Percentiles rank a stretch among this genome's conserved stretches.
Evolutionary conservation across 2,113 vertebrate species (phyloP).

Genomic region (Vulpes lagopus): DNA sequence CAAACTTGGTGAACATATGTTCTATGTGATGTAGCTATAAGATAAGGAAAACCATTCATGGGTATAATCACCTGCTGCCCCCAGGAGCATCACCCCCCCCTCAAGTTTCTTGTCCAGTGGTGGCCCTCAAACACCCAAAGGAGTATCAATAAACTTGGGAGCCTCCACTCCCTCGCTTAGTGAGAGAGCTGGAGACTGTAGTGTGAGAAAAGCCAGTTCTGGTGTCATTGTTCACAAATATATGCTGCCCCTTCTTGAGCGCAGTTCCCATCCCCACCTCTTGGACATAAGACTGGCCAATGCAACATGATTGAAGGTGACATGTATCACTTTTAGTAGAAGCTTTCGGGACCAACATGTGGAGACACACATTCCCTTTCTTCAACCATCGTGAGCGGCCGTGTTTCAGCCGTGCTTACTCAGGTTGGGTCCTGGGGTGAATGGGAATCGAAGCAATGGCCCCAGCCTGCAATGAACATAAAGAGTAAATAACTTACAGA

Average conservation of each 20-base stretch:
- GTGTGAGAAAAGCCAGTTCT: neutral
- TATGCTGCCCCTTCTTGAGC: neutral
- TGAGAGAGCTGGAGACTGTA: neutral
- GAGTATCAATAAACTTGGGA: neutral
- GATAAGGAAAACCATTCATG: neutral
- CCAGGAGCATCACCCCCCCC: neutral
- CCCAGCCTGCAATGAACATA: neutral
- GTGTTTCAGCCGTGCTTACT: neutral
- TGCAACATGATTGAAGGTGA: neutral
- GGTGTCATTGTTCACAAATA: neutral
- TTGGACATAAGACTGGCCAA: neutral
- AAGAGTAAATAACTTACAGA: neutral
- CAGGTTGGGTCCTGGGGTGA: neutral
- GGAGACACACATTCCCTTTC: neutral
- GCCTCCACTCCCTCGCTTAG: neutral
- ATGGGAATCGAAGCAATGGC: neutral
- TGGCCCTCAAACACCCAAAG: neutral
- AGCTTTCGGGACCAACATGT: neutral
- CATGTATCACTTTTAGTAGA: neutral
- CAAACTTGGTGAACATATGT: neutral
- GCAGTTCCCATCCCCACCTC: neutral
- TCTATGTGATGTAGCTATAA: neutral
- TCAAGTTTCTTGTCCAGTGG: neutral
- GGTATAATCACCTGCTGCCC: no score
- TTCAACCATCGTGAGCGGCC: neutral